Conservation (phyloP, 2,888 invertebrate genomes). For the Encarsia formosa region DNA sequence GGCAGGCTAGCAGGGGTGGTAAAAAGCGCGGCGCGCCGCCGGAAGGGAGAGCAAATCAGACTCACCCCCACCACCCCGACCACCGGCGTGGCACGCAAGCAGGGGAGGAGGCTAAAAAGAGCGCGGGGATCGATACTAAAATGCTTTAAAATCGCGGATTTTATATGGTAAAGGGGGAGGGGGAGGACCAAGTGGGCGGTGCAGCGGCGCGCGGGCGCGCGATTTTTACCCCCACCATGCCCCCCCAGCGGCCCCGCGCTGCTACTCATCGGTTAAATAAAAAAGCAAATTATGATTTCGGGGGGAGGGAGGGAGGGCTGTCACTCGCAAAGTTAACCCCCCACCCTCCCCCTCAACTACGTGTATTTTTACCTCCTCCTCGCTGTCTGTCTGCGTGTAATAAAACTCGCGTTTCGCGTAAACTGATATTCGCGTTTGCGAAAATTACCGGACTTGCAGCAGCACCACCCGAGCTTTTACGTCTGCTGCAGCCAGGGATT, state of each 20-base stretch:
- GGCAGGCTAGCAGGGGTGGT: background rate
- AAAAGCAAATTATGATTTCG: constrained; percentile 29
- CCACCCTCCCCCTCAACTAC: background rate
- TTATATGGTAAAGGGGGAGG: constrained; percentile 50
- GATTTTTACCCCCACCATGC: constrained; percentile 18
- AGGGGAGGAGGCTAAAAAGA: too few relatives aligned
- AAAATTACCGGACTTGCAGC: constrained; percentile 27
- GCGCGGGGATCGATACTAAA: constrained; percentile 62
- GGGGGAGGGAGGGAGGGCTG: constrained; percentile 26
- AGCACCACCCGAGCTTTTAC: constrained; percentile 27
- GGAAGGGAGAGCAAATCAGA: constrained; percentile 36
- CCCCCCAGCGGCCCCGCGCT: constrained; percentile 9
- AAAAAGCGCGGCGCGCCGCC: constrained; percentile 30
- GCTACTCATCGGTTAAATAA: constrained; percentile 22
- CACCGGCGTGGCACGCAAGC: constrained; percentile 42
- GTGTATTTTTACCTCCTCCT: background rate
- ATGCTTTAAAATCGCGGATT: constrained; percentile 64
- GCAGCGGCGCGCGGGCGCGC: background rate
- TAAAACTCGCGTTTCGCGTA: constrained; percentile 29
- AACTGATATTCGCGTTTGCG: constrained; percentile 29
- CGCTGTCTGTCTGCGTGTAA: constrained; percentile 18
- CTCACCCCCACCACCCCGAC: constrained; percentile 36
- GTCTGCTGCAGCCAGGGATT: constrained; percentile 29
- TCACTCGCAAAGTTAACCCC: constrained; percentile 28
- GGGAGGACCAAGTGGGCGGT: background rate